Base-by-base conservation (phyloP, 92 coral and sea anemone genomes). In the Palythoa heliodiscus region DNA sequence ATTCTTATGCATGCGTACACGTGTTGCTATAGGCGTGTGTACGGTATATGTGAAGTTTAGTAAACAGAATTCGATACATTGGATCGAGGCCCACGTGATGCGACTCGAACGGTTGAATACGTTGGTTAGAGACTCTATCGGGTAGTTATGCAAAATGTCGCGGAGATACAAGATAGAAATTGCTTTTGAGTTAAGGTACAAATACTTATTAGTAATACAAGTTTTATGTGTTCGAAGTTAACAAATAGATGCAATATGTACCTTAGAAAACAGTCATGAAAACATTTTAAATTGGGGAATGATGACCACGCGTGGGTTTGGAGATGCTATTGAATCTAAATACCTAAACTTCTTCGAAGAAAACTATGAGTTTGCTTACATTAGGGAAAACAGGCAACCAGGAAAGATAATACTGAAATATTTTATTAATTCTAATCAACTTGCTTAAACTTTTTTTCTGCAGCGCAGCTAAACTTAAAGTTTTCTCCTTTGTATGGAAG, bases 121-220 rank as follows among this genome's bases (percentile, higher is more conserved):
- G 23, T n/a, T 53, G 60, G 82, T 76, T 76, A 76, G 82, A 76
- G 82, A 76, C 82, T 5, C 69, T 1, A 15, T 17, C 7, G 7
- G 53, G 4, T 29, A 14, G 22, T 17, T 3, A 38, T 43, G 9
- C 6, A 43, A 43, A 5, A 43, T 43, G 35, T 29, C 35, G 50
- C 50, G 50, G 9, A 53, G 19, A 61, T 75, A 57, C 48, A 54
- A 25, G n/a, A 52, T 14, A 22, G 10, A 38, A 76, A 76, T 54
- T 53, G 67, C 24, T 8, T 14, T 29, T 76, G 47, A 35, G 50
- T 14, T 54, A 63, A 76, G 82, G 82, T 76, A 76, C 35, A 29
- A 17, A 13, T 11, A 48, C 12, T 53, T 47, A 53, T 20, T 9
- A 74, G 37, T 48, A 40, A 29, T 50, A 47, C 29, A 74, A 48